Evolutionary conservation across 1,140 invertebrate genomes (phyloP), one percentile per base, ranked within the genome.

Genomic region (Anoplolepis gracilipes): DNA sequence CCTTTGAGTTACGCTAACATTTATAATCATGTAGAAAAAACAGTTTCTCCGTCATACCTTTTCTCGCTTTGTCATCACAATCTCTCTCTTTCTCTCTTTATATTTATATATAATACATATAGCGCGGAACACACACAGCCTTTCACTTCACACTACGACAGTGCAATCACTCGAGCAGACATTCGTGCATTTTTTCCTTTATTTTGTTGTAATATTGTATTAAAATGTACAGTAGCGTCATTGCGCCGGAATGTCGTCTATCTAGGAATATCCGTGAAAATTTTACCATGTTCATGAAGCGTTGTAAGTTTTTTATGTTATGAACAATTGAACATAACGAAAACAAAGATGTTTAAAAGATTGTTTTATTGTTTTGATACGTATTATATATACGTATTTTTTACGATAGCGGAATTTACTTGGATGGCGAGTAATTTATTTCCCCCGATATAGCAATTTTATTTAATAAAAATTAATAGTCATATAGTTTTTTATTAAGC

Each of bases 1-100:
- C 89, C 30, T 69, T 87, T 90, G 85, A 90, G 73, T 90, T 84
- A 79, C 39, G 67, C 88, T 90, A 90, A 90, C 89, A 88, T 86
- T 82, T 90, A 90, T 88, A 88, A 77, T 90, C 84, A 81, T 90
- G 88, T 90, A 90, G 89, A 90, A 90, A 92, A 90, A 90, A 73
- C 89, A 90, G 67, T 87, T 87, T 87, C 78, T 76, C 87, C 75
- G 33, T 70, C 67, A 69, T 59, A 70, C 36, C 30, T 76, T 69
- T 49, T 69, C 79, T 85, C 79, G 73, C 42, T 89, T 84, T 65
- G 30, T 90, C 76, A 79, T 81, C 84, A 73, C 70, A 81, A 46
- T 81, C 70, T 81, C 72, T 73, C 78, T 57, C 28, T 78, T 25
- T 25, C 25, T 85, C 30, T 78, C 73, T 46, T 42, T 90, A 86